phyloP scores from a whole-genome alignment of 2,888 invertebrate species.

The Zeuzera pyrina region DNA sequence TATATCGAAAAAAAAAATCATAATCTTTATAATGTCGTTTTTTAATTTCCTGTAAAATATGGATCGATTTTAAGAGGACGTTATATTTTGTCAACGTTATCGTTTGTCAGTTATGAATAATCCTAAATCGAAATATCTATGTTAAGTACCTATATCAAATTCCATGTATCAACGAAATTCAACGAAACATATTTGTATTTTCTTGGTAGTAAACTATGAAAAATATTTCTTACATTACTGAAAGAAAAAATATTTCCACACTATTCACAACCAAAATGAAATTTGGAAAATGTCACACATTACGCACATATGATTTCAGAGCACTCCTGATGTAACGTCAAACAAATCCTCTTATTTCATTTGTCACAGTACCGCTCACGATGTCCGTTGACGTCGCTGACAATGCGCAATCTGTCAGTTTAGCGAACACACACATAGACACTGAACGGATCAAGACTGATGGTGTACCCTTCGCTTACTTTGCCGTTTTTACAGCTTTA shows the following conservation, averaged over 20 bases:
- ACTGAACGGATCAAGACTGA: constrained; percentile 8
- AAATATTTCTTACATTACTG: neutral
- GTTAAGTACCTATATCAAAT: no score
- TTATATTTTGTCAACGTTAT: no score
- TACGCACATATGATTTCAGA: constrained; percentile 37
- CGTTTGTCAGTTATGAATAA: no score
- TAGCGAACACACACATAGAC: constrained; percentile 6
- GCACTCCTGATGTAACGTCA: constrained; percentile 33
- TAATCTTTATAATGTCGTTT: no score
- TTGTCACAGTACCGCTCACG: constrained; percentile 45
- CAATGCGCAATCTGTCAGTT: constrained; percentile 50
- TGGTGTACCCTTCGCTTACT: constrained; percentile 21
- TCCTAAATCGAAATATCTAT: no score
- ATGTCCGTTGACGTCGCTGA: constrained; percentile 39
- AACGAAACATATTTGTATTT: no score
- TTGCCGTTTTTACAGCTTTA: constrained; percentile 26
- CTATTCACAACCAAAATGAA: neutral
- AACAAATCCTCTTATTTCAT: constrained; percentile 62
- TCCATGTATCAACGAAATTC: no score
- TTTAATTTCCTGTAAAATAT: no score
- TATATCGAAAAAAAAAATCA: no score
- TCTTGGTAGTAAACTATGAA: neutral
- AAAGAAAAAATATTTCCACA: neutral
- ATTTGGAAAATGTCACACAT: neutral
- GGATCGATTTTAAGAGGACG: no score